A percentile compares a stretch with the other conserved stretches of the same genome.
These are phyloP conservation scores for Clanis bilineata DNA, from an alignment of 2,888 invertebrate genomes.

Conservation along the genomic window DNA sequence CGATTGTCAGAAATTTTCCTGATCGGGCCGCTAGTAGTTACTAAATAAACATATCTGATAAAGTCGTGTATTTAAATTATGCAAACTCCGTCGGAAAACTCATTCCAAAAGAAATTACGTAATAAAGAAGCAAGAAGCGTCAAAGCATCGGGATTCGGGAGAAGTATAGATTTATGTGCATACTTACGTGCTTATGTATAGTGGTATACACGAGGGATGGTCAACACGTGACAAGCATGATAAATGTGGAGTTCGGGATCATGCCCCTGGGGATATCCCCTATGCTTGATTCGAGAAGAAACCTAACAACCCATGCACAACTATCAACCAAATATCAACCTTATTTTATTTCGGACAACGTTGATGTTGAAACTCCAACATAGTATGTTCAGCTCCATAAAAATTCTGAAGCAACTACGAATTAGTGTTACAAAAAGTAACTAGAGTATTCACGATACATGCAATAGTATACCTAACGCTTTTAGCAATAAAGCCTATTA, in stretches of 20 bases:
- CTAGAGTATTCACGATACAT: slow-evolving; percentile 41
- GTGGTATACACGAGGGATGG: slow-evolving; percentile 76
- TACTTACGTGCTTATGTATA: slow-evolving; percentile 56
- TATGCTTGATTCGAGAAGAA: slow-evolving; percentile 58
- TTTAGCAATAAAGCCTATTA: slow-evolving; percentile 38
- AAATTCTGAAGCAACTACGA: slow-evolving; percentile 63
- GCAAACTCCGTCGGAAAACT: background rate
- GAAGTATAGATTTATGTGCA: slow-evolving; percentile 44
- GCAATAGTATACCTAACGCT: slow-evolving; percentile 39
- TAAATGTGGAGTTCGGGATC: slow-evolving; percentile 78
- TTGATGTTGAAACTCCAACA: slow-evolving; percentile 28
- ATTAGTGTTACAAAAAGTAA: slow-evolving; percentile 73
- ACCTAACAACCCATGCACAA: slow-evolving; percentile 46
- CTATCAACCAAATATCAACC: slow-evolving; percentile 39
- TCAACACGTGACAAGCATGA: slow-evolving; percentile 81
- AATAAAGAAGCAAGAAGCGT: slow-evolving; percentile 25
- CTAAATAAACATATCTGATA: too few species aligned
- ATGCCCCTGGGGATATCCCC: slow-evolving; percentile 72
- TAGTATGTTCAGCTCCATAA: slow-evolving; percentile 51
- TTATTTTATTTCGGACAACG: slow-evolving; percentile 35
- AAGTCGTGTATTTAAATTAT: background rate
- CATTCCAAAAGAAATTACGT: slow-evolving; percentile 18
- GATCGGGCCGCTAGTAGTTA: too few species aligned
- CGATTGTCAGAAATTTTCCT: too few species aligned
- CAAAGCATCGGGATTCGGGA: slow-evolving; percentile 32